Percentiles rank a stretch among this genome's conserved stretches.
Conservation (phyloP, 2,888 invertebrate species). For the Boloria euphrosyne region DNA sequence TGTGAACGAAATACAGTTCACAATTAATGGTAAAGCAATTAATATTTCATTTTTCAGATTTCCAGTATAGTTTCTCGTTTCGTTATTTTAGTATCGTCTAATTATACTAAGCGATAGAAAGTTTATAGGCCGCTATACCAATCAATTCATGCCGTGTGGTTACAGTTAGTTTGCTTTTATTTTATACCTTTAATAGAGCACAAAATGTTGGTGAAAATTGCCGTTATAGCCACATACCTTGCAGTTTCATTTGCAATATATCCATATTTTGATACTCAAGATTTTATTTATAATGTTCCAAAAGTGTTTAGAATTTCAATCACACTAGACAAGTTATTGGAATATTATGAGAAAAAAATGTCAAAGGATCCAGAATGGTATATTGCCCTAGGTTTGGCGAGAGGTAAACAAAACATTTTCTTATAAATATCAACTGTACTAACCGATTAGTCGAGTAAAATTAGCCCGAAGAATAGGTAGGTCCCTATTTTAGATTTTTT, state of each 20-base stretch:
- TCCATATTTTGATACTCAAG: slow-evolving; percentile 77
- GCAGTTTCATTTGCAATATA: slow-evolving; percentile 57
- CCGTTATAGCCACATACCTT: slow-evolving; percentile 52
- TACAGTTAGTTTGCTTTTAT: slow-evolving; percentile 49
- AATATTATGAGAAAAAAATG: slow-evolving; percentile 72
- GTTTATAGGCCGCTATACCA: slow-evolving; percentile 45
- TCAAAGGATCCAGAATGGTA: slow-evolving; percentile 77
- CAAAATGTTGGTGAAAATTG: slow-evolving; percentile 64
- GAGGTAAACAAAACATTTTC: slow-evolving; percentile 55
- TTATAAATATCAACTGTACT: not conserved
- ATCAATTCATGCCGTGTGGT: slow-evolving; percentile 61
- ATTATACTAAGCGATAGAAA: slow-evolving; percentile 33
- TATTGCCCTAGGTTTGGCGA: slow-evolving; percentile 66
- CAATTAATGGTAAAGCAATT: not conserved
- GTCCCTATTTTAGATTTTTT: too few relatives aligned
- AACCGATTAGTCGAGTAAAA: too few relatives aligned
- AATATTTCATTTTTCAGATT: not conserved
- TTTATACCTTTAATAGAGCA: slow-evolving; percentile 52
- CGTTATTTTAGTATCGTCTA: slow-evolving; percentile 29
- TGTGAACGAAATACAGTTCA: not conserved
- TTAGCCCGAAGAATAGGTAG: too few relatives aligned
- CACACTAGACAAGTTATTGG: slow-evolving; percentile 68
- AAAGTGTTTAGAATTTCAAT: slow-evolving; percentile 74
- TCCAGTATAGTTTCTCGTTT: slow-evolving; percentile 7
- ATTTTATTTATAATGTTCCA: slow-evolving; percentile 77